These are phyloP conservation scores for Theretra japonica DNA, from an alignment of 2,888 invertebrate genomes.

Conservation along the genomic window DNA sequence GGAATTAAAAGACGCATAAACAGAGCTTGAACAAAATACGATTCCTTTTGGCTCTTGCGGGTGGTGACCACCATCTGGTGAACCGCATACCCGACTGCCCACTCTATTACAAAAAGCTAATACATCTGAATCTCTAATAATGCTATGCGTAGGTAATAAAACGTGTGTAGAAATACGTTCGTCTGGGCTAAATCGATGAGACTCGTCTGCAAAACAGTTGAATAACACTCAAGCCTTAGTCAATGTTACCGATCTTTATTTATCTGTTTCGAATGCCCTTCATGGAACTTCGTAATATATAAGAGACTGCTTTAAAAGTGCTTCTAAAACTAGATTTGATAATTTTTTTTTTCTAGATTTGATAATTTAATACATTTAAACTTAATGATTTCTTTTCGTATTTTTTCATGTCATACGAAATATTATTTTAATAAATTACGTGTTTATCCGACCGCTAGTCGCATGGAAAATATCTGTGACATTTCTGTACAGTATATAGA, in stretches of 20 bases:
- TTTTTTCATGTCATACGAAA: background rate
- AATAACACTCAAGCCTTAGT: background rate
- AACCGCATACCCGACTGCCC: no score
- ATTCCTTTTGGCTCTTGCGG: no score
- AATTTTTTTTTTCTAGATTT: no score
- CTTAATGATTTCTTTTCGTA: background rate
- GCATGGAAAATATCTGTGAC: no score
- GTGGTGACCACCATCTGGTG: no score
- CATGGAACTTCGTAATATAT: background rate
- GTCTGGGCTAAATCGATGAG: background rate
- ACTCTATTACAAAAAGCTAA: no score
- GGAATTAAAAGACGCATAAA: no score
- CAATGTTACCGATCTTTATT: slow-evolving; percentile 16
- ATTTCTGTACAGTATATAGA: no score
- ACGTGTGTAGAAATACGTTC: background rate
- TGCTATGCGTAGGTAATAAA: background rate
- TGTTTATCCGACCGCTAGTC: no score
- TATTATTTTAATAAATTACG: no score
- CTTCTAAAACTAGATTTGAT: background rate
- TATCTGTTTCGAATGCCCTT: background rate
- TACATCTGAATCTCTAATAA: background rate
- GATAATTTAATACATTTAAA: background rate
- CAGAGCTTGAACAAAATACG: no score
- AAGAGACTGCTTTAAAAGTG: background rate
- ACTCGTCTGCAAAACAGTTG: slow-evolving; percentile 4